phyloP scores from a whole-genome alignment of 2,888 invertebrate species.

The Polydrusus tereticollis region DNA sequence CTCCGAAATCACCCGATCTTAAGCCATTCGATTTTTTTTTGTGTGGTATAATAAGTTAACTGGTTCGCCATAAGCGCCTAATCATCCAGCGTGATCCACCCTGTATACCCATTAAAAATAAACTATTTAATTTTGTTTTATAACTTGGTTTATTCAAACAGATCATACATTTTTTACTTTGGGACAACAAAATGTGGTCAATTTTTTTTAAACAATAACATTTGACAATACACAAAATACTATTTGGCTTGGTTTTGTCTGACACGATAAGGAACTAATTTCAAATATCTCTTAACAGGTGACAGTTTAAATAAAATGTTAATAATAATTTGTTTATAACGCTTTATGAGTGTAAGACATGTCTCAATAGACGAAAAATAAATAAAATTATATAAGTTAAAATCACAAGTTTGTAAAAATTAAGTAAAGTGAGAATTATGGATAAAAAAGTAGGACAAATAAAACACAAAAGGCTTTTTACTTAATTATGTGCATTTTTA shows the following conservation, averaged over 20 bases:
- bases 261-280: background rate
- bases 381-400: background rate
- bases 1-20: too few relatives aligned
- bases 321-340: background rate
- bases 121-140: background rate
- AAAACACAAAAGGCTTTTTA: too few relatives aligned
- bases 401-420: background rate
- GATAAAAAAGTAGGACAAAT: background rate
- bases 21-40: too few relatives aligned
- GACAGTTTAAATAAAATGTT: background rate
- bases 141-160: conserved; percentile 3
- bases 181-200: background rate
- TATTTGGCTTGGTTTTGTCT: background rate
- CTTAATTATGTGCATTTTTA: too few relatives aligned
- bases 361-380: conserved; percentile 9
- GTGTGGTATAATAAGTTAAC: too few relatives aligned
- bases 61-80: too few relatives aligned
- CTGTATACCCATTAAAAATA: background rate
- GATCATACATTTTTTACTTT: conserved; percentile 4
- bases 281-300: background rate
- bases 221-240: conserved; percentile 7
- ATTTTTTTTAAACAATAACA: background rate
- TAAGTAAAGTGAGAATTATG: background rate
- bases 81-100: too few relatives aligned
- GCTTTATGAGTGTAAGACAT: too few relatives aligned